Percentiles rank a stretch among this genome's conserved stretches.
phyloP scores from a whole-genome alignment of 2,113 vertebrate genomes.

The Calyptommatus sinebrachiatus region DNA sequence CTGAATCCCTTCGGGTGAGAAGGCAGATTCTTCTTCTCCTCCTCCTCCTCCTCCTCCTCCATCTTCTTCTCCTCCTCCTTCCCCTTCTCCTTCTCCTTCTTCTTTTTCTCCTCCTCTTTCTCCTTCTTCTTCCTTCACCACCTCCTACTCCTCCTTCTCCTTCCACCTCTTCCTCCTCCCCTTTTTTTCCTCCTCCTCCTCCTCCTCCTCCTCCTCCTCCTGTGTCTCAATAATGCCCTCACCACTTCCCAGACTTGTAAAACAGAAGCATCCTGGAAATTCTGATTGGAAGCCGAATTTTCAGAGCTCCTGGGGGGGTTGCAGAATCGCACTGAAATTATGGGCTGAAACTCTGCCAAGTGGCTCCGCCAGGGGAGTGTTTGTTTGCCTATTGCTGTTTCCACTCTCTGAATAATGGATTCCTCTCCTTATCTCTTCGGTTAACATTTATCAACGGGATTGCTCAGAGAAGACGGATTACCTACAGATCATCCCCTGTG shows the following conservation, averaged over 20 bases:
- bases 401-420: slow-evolving; percentile 23
- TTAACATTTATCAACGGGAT: slow-evolving; percentile 33
- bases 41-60: too few relatives aligned
- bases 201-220: too few relatives aligned
- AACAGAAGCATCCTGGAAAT: background rate
- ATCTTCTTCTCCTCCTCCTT: too few relatives aligned
- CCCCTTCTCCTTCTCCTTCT: too few relatives aligned
- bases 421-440: slow-evolving; percentile 26
- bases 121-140: too few relatives aligned
- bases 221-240: background rate
- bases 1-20: too few relatives aligned
- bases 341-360: slow-evolving; percentile 20
- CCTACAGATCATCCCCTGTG: slow-evolving; percentile 16
- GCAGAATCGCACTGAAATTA: slow-evolving; percentile 5
- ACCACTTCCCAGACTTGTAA: too few relatives aligned
- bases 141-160: too few relatives aligned
- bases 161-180: too few relatives aligned
- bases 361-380: slow-evolving; percentile 1
- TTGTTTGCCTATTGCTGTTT: slow-evolving; percentile 16
- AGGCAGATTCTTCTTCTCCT: too few relatives aligned
- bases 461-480: slow-evolving; percentile 25
- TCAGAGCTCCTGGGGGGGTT: background rate
- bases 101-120: too few relatives aligned
- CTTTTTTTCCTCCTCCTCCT: too few relatives aligned
- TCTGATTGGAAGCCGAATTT: background rate